Percentiles rank a stretch among this genome's conserved stretches.
phyloP scores from a whole-genome alignment of 1,140 invertebrate species.

The Laupala kohalensis region DNA sequence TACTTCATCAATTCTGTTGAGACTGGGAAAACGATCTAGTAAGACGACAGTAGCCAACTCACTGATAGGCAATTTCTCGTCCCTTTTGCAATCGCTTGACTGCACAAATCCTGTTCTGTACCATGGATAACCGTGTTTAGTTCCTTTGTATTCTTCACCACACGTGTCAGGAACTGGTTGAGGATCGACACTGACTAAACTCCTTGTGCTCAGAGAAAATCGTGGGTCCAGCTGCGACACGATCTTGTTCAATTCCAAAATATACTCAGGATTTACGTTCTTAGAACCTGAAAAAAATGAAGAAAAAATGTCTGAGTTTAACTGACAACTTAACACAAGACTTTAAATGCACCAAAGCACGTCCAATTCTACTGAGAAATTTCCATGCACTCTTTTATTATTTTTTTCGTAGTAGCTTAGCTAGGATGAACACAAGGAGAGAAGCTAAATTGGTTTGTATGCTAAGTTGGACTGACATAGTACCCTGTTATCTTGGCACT shows the following conservation, averaged over 20 bases:
- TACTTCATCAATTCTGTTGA: not conserved
- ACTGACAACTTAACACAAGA: too few relatives aligned
- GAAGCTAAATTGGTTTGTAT: too few relatives aligned
- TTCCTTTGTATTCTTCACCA: conserved; percentile 1
- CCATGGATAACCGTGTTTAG: conserved; percentile 2
- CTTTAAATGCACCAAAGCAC: too few relatives aligned
- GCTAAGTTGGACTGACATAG: too few relatives aligned
- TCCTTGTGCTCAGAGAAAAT: not conserved
- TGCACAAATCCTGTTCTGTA: conserved; percentile 12
- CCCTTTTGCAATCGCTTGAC: not conserved
- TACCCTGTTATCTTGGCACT: too few relatives aligned
- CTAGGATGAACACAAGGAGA: too few relatives aligned
- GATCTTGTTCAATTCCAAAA: conserved; percentile 4
- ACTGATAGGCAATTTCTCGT: conserved; percentile 4
- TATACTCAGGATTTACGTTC: conserved; percentile 1
- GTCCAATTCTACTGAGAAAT: too few relatives aligned
- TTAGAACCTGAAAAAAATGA: conserved; percentile 3
- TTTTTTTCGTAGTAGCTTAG: too few relatives aligned
- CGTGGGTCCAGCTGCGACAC: conserved; percentile 6
- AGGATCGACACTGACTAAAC: not conserved
- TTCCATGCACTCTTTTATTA: too few relatives aligned
- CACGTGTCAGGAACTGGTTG: conserved; percentile 5
- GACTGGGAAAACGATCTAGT: not conserved
- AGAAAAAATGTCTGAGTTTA: too few relatives aligned
- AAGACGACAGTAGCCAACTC: conserved; percentile 11